These are phyloP conservation scores for Odobenus rosmarus DNA, from an alignment of 2,113 vertebrate species.

Conservation along the genomic window DNA sequence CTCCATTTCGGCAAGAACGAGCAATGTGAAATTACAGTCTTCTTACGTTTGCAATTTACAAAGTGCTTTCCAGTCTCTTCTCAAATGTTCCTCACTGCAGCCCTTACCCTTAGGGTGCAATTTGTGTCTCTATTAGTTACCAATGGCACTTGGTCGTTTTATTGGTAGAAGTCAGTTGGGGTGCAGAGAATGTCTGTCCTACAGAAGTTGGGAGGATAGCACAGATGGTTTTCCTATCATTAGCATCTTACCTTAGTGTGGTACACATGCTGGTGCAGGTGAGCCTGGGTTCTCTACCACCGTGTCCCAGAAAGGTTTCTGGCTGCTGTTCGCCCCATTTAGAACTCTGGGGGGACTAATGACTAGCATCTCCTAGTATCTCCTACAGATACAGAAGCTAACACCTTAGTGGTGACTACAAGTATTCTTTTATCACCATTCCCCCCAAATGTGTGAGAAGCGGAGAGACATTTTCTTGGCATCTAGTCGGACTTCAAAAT, in stretches of 20 bases:
- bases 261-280: not conserved
- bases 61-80: not conserved
- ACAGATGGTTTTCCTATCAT: too few species aligned
- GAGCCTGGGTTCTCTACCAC: not conserved
- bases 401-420: not conserved
- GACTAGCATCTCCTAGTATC: not conserved
- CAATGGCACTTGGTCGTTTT: not conserved
- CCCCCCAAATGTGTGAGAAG: not conserved
- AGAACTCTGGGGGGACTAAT: not conserved
- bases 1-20: not conserved
- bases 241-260: too few species aligned
- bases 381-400: not conserved
- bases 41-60: not conserved
- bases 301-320: not conserved
- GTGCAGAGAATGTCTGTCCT: not conserved
- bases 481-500: conserved; percentile 35
- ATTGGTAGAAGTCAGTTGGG: not conserved
- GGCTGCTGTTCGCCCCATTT: not conserved
- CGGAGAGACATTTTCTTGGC: not conserved
- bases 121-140: conserved; percentile 19
- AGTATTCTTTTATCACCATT: not conserved
- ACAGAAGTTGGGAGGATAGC: too few species aligned
- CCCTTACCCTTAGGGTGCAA: not conserved
- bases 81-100: not conserved
- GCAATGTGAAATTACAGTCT: not conserved